These are phyloP conservation scores for Apantesis nais DNA, from an alignment of 2,888 invertebrate genomes.

Conservation along the genomic window DNA sequence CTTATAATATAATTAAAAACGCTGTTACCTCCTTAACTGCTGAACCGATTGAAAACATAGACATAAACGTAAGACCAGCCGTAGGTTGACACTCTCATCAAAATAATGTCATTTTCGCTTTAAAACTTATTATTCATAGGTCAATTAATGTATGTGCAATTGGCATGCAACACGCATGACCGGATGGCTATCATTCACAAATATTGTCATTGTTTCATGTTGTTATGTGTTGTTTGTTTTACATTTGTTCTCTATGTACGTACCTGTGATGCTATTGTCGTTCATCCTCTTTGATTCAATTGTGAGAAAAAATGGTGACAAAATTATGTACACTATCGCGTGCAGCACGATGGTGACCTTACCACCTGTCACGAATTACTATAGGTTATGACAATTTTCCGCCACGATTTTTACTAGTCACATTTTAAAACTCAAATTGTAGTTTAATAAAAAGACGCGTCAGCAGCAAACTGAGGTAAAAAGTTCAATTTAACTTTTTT, in stretches of 20 bases:
- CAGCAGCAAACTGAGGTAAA: not conserved
- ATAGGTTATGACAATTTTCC: not conserved
- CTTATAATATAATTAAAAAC: too few relatives aligned
- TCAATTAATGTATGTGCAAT: constrained; percentile 2
- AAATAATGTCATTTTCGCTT: not conserved
- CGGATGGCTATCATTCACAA: constrained; percentile 1
- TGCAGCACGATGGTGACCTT: not conserved
- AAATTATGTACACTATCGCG: constrained; percentile 1
- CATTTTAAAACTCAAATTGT: not conserved
- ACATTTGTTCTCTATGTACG: constrained; percentile 3
- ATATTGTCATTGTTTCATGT: constrained; percentile 12
- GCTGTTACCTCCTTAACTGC: too few relatives aligned
- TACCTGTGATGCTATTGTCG: not conserved
- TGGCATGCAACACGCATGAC: constrained; percentile 1
- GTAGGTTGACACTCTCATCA: not conserved
- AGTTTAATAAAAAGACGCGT: not conserved
- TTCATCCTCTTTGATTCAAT: not conserved
- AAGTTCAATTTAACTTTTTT: too few relatives aligned
- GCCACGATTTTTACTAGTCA: not conserved
- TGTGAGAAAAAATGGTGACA: constrained; percentile 4
- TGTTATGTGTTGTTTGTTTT: constrained; percentile 6
- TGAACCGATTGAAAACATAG: too few relatives aligned
- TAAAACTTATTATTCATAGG: not conserved
- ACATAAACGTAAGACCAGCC: not conserved
- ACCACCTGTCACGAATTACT: not conserved